Conservation (phyloP, 2,888 invertebrate species). For the Panopea generosa region DNA sequence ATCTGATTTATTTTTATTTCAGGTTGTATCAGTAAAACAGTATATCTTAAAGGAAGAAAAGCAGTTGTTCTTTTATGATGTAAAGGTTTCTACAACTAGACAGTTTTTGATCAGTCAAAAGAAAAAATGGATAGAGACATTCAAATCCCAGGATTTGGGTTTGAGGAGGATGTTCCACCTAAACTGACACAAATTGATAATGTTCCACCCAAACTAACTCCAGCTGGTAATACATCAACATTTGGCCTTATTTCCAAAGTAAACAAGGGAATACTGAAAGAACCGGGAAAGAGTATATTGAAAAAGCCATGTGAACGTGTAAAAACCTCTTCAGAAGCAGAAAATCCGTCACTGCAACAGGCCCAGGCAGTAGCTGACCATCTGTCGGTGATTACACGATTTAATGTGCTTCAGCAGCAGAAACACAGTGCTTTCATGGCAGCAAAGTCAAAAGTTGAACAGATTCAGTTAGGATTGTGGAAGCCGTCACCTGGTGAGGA, state of each 20-base stretch:
- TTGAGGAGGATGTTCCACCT: conserved; percentile 33
- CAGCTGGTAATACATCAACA: conserved; percentile 32
- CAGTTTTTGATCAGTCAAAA: too few relatives aligned
- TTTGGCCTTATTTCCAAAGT: conserved; percentile 55
- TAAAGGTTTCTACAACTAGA: too few relatives aligned
- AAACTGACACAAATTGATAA: too few relatives aligned
- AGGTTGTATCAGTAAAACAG: too few relatives aligned
- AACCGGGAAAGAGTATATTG: neutral
- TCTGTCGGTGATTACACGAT: neutral
- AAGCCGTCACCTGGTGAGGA: conserved; percentile 14
- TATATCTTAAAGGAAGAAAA: too few relatives aligned
- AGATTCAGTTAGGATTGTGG: conserved; percentile 46
- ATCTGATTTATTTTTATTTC: too few relatives aligned
- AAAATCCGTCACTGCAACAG: conserved; percentile 11
- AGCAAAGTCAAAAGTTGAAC: conserved; percentile 39
- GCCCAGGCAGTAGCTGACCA: conserved; percentile 22
- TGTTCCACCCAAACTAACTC: neutral
- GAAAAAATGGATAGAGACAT: conserved; percentile 15
- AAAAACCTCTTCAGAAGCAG: neutral
- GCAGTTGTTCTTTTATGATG: too few relatives aligned
- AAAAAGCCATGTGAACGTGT: neutral
- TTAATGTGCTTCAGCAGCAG: neutral
- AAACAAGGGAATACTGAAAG: conserved; percentile 43
- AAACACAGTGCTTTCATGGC: conserved; percentile 39
- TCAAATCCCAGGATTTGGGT: conserved; percentile 43